Percentiles rank a stretch among this genome's conserved stretches.
Conservation (phyloP, 2,888 invertebrate species). For the Leptopilina myrica region DNA sequence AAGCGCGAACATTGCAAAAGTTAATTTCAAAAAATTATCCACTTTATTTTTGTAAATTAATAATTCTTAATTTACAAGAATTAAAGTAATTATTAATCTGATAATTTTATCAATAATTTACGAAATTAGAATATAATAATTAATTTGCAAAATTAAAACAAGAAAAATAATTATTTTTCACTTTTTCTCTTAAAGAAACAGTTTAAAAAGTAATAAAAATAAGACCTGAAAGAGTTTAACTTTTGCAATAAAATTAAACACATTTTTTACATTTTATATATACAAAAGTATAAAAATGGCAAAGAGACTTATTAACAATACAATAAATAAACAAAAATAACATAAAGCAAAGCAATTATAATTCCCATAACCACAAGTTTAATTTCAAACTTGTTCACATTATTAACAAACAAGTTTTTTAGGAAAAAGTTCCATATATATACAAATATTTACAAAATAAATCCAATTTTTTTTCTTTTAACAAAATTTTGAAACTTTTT, state of each 20-base stretch:
- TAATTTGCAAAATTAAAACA: too few species aligned
- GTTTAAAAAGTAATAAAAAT: too few species aligned
- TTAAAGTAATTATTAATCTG: neutral
- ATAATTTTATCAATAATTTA: too few species aligned
- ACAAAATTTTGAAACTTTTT: neutral
- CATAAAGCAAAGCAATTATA: constrained; percentile 25
- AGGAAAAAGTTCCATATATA: neutral
- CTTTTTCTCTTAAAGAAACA: too few species aligned
- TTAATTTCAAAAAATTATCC: neutral
- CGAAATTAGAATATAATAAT: too few species aligned
- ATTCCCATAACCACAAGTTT: neutral
- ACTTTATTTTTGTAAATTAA: neutral
- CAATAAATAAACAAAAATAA: neutral
- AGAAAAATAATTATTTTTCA: too few species aligned
- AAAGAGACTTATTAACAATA: neutral
- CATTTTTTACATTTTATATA: neutral
- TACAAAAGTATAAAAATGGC: neutral
- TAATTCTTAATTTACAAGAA: neutral
- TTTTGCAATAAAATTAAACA: constrained; percentile 12
- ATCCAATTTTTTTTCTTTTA: too few species aligned
- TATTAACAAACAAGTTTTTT: neutral
- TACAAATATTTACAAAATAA: neutral
- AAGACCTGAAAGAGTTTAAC: neutral
- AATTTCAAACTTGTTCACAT: neutral
- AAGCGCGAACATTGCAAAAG: neutral